Evolutionary conservation across 1,140 invertebrate genomes (phyloP), one percentile per base, ranked within the genome.

Genomic region (Drosophila funebris): DNA sequence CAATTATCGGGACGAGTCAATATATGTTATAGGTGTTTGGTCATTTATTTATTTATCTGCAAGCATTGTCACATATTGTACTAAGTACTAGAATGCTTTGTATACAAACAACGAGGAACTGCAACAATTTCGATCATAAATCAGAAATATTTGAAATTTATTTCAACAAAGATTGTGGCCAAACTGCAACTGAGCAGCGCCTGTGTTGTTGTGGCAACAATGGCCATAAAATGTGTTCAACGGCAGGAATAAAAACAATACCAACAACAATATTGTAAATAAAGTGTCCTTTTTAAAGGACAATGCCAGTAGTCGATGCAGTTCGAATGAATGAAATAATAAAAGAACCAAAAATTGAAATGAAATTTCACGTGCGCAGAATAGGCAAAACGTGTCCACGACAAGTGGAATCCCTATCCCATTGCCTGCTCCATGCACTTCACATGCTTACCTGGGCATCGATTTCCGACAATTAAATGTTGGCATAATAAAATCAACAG

Each of bases 401-500:
- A 69, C 8, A 41, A n/a, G 36, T 31, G 13, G 27, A 50, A 8
- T 13, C 41, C 33, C 13, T 39, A 9, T 11, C 14, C 39, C 2
- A 9, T 1, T 18, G 8, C 16, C 6, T 14, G 8, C 13, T 11
- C n/a, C 24, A 20, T 27, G 44, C 9, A 3, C 20, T 50, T 27
- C 44, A 22, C 9, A 4, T 60, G 82, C 78, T 76, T 83, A 87
- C 82, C 82, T 87, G 82, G 82, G 82, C 82, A 87, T 88, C 82
- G 82, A 87, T 87, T 87, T 87, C 71, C 78, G 79, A 88, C 83
- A 87, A 87, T 87, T 88, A 87, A 87, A 87, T 87, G 83, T 87
- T 88, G 83, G 83, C 78, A 88, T 87, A 87, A 87, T 87, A 87
- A 87, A 87, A 87, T 87, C 83, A 87, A 87, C 83, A 87, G 83